These are phyloP conservation scores for Prunella strophiata DNA, from an alignment of 2,797 vertebrate species.

Conservation along the genomic window DNA sequence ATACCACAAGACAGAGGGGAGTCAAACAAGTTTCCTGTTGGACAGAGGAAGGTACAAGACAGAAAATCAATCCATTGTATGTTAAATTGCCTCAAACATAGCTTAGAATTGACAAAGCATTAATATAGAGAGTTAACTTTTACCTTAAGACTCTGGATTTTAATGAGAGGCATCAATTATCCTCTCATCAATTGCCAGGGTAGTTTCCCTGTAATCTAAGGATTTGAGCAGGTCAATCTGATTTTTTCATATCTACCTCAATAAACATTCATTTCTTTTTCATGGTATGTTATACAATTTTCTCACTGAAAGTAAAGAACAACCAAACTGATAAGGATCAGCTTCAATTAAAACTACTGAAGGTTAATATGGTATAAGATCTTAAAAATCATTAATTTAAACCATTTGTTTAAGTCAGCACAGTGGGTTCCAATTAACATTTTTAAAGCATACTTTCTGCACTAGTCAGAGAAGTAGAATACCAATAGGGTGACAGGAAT, in stretches of 20 bases:
- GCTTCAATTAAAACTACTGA: conserved; percentile 39
- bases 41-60: not conserved
- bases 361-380: not conserved
- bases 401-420: conserved; percentile 9
- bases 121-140: not conserved
- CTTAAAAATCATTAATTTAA: not conserved
- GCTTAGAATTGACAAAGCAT: not conserved
- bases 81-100: not conserved
- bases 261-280: not conserved
- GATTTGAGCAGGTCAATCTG: not conserved
- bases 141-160: not conserved
- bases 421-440: conserved; percentile 16
- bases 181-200: not conserved
- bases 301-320: conserved; percentile 24
- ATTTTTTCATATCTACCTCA: not conserved
- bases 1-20: not conserved
- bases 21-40: not conserved
- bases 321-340: conserved; percentile 2
- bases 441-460: not conserved
- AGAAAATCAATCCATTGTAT: not conserved
- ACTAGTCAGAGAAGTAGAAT: not conserved
- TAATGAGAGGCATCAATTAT: not conserved
- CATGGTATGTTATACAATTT: not conserved
- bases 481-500: conserved; percentile 14
- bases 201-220: not conserved